These are phyloP conservation scores for Oasisia sp. DNA, from an alignment of 2,888 invertebrate genomes.

Conservation along the genomic window DNA sequence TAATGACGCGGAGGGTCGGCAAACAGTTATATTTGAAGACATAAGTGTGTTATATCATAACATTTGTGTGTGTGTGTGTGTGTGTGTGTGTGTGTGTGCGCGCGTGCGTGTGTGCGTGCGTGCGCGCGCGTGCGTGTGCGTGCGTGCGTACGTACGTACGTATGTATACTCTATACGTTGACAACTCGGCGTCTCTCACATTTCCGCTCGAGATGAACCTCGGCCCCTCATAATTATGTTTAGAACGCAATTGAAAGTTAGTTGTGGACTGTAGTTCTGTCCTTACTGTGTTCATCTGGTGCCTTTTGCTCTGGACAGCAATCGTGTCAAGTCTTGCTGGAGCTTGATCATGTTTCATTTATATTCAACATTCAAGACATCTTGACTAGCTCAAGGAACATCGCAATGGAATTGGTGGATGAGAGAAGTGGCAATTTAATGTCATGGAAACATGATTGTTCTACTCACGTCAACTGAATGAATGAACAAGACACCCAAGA, in stretches of 20 bases:
- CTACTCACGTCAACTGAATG: background rate
- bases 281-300: background rate
- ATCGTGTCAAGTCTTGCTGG: background rate
- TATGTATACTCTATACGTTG: too few relatives aligned
- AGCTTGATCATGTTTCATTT: background rate
- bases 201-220: too few relatives aligned
- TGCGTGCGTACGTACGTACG: too few relatives aligned
- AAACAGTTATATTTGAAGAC: too few relatives aligned
- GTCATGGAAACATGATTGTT: background rate
- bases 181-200: too few relatives aligned
- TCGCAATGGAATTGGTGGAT: background rate
- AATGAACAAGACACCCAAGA: background rate
- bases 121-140: too few relatives aligned
- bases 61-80: too few relatives aligned
- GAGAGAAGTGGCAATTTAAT: background rate
- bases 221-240: background rate
- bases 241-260: background rate
- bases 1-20: background rate
- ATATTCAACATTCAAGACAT: background rate
- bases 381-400: background rate
- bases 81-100: too few relatives aligned
- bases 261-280: background rate
- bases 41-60: too few relatives aligned
- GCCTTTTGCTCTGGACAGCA: background rate
- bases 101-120: too few relatives aligned